These are phyloP conservation scores for Caenorhabditis uteleia DNA, from an alignment of 2,888 invertebrate species.

Conservation along the genomic window DNA sequence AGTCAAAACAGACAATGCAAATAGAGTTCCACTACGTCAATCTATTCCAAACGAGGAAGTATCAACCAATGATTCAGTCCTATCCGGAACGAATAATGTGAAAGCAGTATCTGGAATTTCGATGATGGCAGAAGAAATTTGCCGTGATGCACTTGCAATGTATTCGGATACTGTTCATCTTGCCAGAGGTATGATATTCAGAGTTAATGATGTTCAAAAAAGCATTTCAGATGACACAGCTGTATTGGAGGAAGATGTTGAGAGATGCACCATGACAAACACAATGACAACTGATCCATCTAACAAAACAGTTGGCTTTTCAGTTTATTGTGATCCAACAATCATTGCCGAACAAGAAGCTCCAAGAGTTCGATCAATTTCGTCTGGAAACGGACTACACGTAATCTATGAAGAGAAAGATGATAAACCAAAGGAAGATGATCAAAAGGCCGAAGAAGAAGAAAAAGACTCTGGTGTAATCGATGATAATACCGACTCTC, in stretches of 20 bases:
- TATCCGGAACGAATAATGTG: constrained; percentile 6
- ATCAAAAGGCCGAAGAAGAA: background rate
- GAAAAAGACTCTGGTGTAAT: background rate
- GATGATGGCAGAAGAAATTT: constrained; percentile 25
- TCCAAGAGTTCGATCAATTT: background rate
- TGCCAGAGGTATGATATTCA: constrained; percentile 2
- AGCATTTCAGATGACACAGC: too few species aligned
- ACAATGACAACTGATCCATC: constrained; percentile 3
- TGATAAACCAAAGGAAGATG: background rate
- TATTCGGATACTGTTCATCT: constrained; percentile 38
- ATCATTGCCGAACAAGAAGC: background rate
- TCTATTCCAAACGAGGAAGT: constrained; percentile 5
- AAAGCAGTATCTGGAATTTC: constrained; percentile 21
- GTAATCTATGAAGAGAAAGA: constrained; percentile 10
- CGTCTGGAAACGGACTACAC: constrained; percentile 12
- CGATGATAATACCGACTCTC: too few species aligned
- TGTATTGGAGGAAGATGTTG: too few species aligned
- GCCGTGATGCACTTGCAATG: constrained; percentile 30
- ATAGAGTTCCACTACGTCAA: constrained; percentile 12
- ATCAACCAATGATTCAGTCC: constrained; percentile 3
- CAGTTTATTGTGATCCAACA: constrained; percentile 27
- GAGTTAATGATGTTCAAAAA: too few species aligned
- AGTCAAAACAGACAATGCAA: constrained; percentile 13
- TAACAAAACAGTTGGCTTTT: constrained; percentile 9
- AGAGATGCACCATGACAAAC: background rate